Base-by-base conservation (phyloP, 2,113 vertebrate genomes). In the Falco punctatus region DNA sequence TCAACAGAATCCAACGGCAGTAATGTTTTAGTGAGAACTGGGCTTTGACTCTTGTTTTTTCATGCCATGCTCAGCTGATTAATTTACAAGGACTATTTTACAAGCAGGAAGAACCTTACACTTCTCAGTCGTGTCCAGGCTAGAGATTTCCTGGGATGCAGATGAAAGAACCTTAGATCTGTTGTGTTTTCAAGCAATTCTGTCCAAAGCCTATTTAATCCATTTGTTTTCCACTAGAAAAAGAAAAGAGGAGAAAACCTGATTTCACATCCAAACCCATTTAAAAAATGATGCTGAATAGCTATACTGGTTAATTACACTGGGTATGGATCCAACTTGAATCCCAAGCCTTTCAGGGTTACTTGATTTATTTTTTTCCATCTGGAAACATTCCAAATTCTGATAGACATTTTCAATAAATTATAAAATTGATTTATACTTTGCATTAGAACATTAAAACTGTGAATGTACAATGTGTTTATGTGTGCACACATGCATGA, bases 201-300 rank as follows among this genome's bases (percentile, higher is more conserved):
- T 93, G 48, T 97, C 93, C 92, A 98, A 99, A 99, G 94, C 96
- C 97, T 97, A 90, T 97, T 96, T 99, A 98, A 98, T 98, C 97
- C 94, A 96, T 97, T 98, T 98, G 96, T 98, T 98, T 97, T 94
- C 84, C 86, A 71, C 89, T 92, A 84, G 95, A 91, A 96, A 97
- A 96, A 94, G 26, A 49, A 67, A 84, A 85, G 16, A 79, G 30
- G 33, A 58, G 48, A 72, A 90, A 81, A 32, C 8, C 35, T 61
- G 15, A 61, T 46, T 82, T 78, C 81, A 89, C 52, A 74, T 67
- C 54, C 55, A 94, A 90, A 26, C 9, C 30, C 38, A 83, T 86
- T 96, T 58, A 14, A 96, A 82, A 92, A 95, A 77, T 54, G 1
- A 27, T 78, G 15, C 42, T 81, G 64, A 97, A 87, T 40, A 91